Evolutionary conservation across 2,797 vertebrate species (phyloP).

Genomic region (Poeciliopsis gracilis): DNA sequence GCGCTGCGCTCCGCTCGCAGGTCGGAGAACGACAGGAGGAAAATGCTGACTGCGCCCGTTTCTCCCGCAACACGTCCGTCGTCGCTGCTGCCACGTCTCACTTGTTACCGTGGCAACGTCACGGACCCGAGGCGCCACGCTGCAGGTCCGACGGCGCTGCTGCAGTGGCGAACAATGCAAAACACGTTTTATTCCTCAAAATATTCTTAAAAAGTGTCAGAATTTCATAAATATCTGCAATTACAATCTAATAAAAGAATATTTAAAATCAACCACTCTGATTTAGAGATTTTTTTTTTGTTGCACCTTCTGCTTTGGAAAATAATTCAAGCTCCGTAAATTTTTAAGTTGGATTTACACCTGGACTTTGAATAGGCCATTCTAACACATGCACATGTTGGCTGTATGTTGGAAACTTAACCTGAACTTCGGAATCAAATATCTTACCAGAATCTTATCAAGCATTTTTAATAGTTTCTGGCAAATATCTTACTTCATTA

Average conservation of each 20-base stretch:
- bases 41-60: slow-evolving; percentile 70
- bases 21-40: slow-evolving; percentile 50
- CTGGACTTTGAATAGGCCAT: neutral
- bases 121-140: slow-evolving; percentile 43
- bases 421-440: no score
- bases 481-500: no score
- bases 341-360: neutral
- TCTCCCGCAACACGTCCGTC: slow-evolving; percentile 42
- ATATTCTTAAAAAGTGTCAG: neutral
- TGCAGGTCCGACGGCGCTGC: slow-evolving; percentile 45
- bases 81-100: slow-evolving; percentile 49
- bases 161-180: slow-evolving; percentile 30
- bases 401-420: neutral
- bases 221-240: neutral
- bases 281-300: neutral
- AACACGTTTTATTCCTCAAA: neutral
- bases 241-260: neutral
- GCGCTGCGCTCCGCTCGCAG: slow-evolving; percentile 33
- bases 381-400: neutral
- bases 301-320: neutral
- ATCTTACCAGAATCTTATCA: no score
- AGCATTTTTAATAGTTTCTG: no score
- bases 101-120: slow-evolving; percentile 68
- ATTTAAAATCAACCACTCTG: neutral
- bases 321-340: neutral